Base-by-base conservation (phyloP, 64 coral and sea anemone species). In the Actinia tenebrosa region DNA sequence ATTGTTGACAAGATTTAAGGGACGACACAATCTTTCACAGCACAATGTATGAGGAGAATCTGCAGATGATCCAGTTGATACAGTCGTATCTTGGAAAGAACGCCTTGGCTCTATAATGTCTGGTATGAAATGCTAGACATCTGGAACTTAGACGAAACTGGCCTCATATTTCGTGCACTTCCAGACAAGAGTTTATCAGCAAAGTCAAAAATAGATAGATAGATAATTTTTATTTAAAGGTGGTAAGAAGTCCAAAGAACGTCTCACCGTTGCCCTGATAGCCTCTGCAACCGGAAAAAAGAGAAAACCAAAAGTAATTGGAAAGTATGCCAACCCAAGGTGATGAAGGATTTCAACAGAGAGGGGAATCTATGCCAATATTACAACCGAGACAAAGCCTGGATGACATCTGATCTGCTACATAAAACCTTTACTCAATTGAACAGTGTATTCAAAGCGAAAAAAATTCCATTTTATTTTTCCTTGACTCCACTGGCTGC, bases 101-200 rank as follows among this genome's bases (percentile, higher is more conserved):
- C 86, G 81, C 19, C 68, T 89, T 72, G 23, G 58, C 15, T 53
- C 66, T 63, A 89, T 91, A 20, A 91, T 45, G 17, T 63, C 80
- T 56, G 86, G 89, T 95, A 90, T 88, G 53, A 60, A 53, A 60
- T 87, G 64, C 8, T 88, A 84, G 59, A 93, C 71, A 79, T 88
- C 83, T 90, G 80, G 85, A 94, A 94, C 71, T 45, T 84, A 66
- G 89, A 91, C 86, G 88, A 90, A 91, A 94, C 93, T 63, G 93
- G 88, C n/a, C 54, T 45, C 37, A 77, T 80, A 0, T 91, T 84
- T 44, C 64, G 66, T 66, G 64, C 80, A 19, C 80, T 90, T 15
- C 86, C 92, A 44, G 80, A 94, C 50, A 94, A 94, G 30, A 88
- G 84, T 79, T 87, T 90, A 22, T 94, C 88, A n/a, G 91, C 71